Conservation (phyloP, 2,888 invertebrate genomes). For the Meloe dianella region DNA sequence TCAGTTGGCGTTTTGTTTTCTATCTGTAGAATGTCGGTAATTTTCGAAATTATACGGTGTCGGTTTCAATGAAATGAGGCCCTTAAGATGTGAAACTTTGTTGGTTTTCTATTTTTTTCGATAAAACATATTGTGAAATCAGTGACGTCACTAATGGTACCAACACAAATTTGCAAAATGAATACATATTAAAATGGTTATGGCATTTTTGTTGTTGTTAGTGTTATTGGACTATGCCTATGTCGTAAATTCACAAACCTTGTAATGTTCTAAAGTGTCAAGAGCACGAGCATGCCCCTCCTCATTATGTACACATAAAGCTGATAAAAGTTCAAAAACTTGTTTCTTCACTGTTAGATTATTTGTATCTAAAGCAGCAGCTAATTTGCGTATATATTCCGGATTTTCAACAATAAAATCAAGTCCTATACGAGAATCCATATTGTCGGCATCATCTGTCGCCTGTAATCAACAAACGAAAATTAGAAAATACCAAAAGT, state of each 20-base stretch:
- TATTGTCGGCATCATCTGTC: conserved; percentile 43
- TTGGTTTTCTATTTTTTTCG: no score
- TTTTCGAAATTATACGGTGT: not conserved
- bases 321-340: conserved; percentile 93
- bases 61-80: not conserved
- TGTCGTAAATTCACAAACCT: no score
- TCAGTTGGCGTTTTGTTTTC: not conserved
- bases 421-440: conserved; percentile 93
- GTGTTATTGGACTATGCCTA: no score
- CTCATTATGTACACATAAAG: conserved; percentile 90
- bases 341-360: conserved; percentile 94
- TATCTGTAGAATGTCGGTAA: not conserved
- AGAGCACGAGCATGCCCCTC: conserved; percentile 87
- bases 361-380: conserved; percentile 89
- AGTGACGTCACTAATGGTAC: no score
- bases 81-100: conserved; percentile 16
- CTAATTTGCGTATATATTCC: conserved; percentile 89
- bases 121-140: not conserved
- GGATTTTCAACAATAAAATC: conserved; percentile 94
- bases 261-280: conserved; percentile 90
- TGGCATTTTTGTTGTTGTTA: no score
- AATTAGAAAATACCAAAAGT: not conserved
- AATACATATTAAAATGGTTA: not conserved
- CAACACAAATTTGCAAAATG: not conserved
- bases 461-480: conserved; percentile 26